These are phyloP conservation scores for Mallotus villosus DNA, from an alignment of 2,797 vertebrate genomes.

Conservation along the genomic window DNA sequence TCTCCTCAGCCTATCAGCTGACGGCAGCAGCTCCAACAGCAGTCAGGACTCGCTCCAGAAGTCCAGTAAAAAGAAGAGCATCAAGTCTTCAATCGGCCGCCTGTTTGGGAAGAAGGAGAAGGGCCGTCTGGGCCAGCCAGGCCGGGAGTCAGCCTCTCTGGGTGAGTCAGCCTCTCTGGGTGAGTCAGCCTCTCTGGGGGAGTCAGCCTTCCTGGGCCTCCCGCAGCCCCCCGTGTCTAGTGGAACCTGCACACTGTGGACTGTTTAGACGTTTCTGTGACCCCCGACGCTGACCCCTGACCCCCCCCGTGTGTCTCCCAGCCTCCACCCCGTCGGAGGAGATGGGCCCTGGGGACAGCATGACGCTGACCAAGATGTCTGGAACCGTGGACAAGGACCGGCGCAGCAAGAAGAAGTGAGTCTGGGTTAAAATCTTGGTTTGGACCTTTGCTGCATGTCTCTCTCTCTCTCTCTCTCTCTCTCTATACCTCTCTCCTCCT, in stretches of 20 bases:
- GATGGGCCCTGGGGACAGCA: conserved; percentile 77
- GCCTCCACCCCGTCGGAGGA: conserved; percentile 90
- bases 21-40: conserved; percentile 78
- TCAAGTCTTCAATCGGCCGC: conserved; percentile 89
- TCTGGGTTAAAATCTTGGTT: too few relatives aligned
- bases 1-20: conserved; percentile 68
- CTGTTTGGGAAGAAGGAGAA: conserved; percentile 92
- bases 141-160: conserved; percentile 81
- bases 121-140: conserved; percentile 81
- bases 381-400: conserved; percentile 90
- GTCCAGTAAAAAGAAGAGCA: conserved; percentile 91
- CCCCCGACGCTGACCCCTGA: conserved; percentile 15
- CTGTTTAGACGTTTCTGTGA: neutral
- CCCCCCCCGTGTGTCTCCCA: conserved; percentile 41
- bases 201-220: conserved; percentile 75
- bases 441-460: too few relatives aligned
- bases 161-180: conserved; percentile 82
- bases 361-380: conserved; percentile 85
- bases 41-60: conserved; percentile 90
- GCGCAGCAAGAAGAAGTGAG: conserved; percentile 90
- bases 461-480: too few relatives aligned
- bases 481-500: too few relatives aligned
- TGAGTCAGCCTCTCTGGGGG: conserved; percentile 81
- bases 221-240: too few relatives aligned
- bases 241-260: neutral